Base-by-base conservation (phyloP, 2,888 invertebrate genomes). In the Polydrusus pterygomalis region DNA sequence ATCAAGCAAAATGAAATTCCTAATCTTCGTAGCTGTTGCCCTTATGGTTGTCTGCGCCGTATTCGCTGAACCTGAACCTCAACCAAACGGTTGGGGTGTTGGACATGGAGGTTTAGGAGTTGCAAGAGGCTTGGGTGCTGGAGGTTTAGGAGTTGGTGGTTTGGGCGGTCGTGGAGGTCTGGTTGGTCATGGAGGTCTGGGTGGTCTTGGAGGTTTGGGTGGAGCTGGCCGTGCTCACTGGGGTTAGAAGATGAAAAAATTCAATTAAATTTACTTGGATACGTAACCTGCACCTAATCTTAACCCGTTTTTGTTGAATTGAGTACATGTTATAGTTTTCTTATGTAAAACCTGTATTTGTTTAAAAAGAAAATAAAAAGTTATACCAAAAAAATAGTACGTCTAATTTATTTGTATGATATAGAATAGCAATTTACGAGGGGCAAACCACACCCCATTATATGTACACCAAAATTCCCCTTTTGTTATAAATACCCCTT, bases 11-110 rank as follows among this genome's bases (percentile, higher is more conserved):
- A 81, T 81, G 81, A 81, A 82, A 76, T 70, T 78, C 69, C 60
- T 81, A 30, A 20, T 80, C 18, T 77, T 81, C 62, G 74, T 75
- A 34, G 70, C 79, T 58, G 30, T 81, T 25, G 80, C 74, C 74
- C 47, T 80, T 11, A 69, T 81, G 77, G 81, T 79, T 18, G 20
- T 80, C 7, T 76, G 72, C 58, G 63, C 75, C n/a, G 76, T 70
- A 18, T 18, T 73, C 9, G 78, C 77, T 18, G 71, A 62, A n/a
- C 72, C 74, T 18, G 62, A 73, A 60, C 69, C 78, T 6, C 11
- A 54, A 43, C 51, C 69, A n/a, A 20, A 18, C 8, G 56, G 47
- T 8, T 40, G 68, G 68, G 60, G 68, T 25, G 13, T 10, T 1
- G 51, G 64, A 38, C 25, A 5, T 25, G 25, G 25, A 25, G 25